phyloP scores from a whole-genome alignment of 2,113 vertebrate genomes.

The Pavo muticus region DNA sequence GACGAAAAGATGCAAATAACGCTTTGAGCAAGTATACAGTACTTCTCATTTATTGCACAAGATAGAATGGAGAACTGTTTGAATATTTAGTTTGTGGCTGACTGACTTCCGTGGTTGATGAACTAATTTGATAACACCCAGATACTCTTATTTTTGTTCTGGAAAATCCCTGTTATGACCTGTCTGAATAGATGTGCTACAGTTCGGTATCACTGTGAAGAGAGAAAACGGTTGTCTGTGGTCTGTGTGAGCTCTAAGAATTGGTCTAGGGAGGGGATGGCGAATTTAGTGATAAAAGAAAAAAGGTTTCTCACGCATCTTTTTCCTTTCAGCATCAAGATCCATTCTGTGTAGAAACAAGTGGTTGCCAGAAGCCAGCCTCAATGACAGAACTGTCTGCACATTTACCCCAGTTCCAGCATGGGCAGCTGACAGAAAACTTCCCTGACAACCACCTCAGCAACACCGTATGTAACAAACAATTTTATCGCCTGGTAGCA shows the following conservation, averaged over 20 bases:
- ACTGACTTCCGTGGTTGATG: constrained; percentile 28
- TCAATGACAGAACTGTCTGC: constrained; percentile 85
- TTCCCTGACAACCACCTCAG: constrained; percentile 79
- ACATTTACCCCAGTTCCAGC: constrained; percentile 83
- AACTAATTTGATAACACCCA: constrained; percentile 28
- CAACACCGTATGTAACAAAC: constrained; percentile 76
- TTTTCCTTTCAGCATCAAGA: constrained; percentile 71
- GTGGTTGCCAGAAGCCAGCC: constrained; percentile 57
- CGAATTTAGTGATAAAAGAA: neutral
- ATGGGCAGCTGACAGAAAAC: constrained; percentile 83
- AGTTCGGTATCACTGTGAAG: neutral
- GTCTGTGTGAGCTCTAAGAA: constrained; percentile 4
- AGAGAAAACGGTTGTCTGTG: constrained; percentile 26
- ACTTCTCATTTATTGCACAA: neutral
- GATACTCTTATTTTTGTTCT: neutral
- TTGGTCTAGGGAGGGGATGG: too few species aligned
- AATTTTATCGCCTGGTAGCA: neutral
- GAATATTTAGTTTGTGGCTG: neutral
- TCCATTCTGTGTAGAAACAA: constrained; percentile 44
- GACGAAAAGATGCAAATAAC: neutral
- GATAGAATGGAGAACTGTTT: neutral
- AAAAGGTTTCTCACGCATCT: constrained; percentile 42
- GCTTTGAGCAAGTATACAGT: neutral
- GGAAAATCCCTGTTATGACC: neutral
- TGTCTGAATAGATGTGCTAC: neutral